A percentile compares a stretch with the other conserved stretches of the same genome.
These are phyloP conservation scores for Doryteuthis pealeii DNA, from an alignment of 1,140 invertebrate genomes.

Conservation along the genomic window DNA sequence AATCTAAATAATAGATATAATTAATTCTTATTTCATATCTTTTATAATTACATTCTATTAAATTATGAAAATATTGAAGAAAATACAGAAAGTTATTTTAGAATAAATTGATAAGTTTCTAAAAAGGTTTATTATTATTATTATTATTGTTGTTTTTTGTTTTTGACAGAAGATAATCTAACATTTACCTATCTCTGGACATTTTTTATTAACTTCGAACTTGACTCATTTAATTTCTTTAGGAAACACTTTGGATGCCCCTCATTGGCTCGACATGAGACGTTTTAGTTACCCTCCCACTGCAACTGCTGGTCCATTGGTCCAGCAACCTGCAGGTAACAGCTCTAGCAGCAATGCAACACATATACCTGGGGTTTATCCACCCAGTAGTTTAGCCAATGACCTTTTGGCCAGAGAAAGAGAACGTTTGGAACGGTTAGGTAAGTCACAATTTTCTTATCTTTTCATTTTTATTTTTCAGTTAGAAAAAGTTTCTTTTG, in stretches of 20 bases:
- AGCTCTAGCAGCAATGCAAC: slow-evolving; percentile 34
- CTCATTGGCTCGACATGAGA: slow-evolving; percentile 87
- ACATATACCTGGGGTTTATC: slow-evolving; percentile 68
- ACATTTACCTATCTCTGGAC: too few relatives aligned
- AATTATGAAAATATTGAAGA: too few relatives aligned
- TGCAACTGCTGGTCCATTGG: not conserved
- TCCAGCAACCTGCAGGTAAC: not conserved
- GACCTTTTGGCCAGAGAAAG: slow-evolving; percentile 81
- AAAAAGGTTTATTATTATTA: too few relatives aligned
- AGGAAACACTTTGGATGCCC: slow-evolving; percentile 68
- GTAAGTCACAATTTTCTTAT: slow-evolving; percentile 27
- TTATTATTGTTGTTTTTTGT: too few relatives aligned
- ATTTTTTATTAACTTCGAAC: too few relatives aligned
- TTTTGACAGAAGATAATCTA: too few relatives aligned
- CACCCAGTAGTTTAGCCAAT: slow-evolving; percentile 59
- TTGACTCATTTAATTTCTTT: not conserved
- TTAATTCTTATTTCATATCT: too few relatives aligned
- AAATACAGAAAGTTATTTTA: too few relatives aligned
- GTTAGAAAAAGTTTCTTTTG: not conserved
- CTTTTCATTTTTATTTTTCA: not conserved
- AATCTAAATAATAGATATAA: too few relatives aligned
- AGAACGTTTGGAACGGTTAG: slow-evolving; percentile 72
- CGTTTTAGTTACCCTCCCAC: slow-evolving; percentile 61
- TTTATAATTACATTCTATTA: too few relatives aligned
- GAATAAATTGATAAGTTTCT: too few relatives aligned